Conservation (phyloP, 2,113 vertebrate species). For the Dicerorhinus sumatrensis region DNA sequence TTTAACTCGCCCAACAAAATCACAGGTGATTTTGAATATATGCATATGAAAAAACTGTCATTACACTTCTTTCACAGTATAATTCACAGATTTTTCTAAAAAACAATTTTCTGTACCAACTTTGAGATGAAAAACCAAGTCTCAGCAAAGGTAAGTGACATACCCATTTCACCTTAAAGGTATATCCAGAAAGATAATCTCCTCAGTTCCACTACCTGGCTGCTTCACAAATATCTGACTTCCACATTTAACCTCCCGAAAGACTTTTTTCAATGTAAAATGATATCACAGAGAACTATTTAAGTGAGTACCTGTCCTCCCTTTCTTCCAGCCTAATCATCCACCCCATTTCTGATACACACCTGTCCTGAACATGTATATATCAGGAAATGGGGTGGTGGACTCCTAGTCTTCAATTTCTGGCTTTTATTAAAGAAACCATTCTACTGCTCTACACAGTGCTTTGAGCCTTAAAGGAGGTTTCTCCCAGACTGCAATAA, state of each 20-base stretch:
- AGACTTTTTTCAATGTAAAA: neutral
- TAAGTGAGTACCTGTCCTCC: neutral
- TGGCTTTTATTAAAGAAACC: neutral
- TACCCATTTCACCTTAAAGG: neutral
- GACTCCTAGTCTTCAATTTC: neutral
- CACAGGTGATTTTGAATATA: neutral
- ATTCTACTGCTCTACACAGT: neutral
- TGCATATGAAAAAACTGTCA: conserved; percentile 24
- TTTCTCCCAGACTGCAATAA: conserved; percentile 41
- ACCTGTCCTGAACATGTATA: neutral
- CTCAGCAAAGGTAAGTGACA: neutral
- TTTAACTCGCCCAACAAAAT: conserved; percentile 53
- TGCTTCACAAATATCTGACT: neutral
- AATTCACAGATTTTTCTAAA: conserved; percentile 36
- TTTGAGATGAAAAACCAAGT: neutral
- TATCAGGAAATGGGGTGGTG: neutral
- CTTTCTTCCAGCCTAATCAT: neutral
- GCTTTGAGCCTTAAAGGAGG: neutral
- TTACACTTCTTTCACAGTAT: neutral
- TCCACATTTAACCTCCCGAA: neutral
- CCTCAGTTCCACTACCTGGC: fast-evolving
- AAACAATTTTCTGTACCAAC: neutral
- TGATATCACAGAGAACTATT: neutral
- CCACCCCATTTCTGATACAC: neutral
- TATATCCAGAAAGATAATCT: neutral